Conservation (phyloP, 2,888 invertebrate genomes). For the Lampropteryx suffumata region DNA sequence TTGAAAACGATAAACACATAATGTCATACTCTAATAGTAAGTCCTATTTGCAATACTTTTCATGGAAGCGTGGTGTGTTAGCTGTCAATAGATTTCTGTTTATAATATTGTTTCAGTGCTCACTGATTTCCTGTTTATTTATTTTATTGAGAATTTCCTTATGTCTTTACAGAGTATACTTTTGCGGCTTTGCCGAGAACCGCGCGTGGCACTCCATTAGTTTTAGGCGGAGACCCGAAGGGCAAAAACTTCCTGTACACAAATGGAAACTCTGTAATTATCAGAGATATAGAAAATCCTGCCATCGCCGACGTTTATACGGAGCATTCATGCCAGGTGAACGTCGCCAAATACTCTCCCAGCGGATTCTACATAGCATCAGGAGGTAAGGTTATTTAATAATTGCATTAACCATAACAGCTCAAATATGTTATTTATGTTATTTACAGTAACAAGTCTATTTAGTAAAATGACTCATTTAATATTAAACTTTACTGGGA, state of each 20-base stretch:
- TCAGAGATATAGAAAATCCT: constrained; percentile 98
- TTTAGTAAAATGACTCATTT: too few relatives aligned
- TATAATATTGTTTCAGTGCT: constrained; percentile 36
- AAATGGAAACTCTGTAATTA: constrained; percentile 98
- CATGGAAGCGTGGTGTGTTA: constrained; percentile 46
- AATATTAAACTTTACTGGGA: too few relatives aligned
- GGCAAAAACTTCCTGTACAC: constrained; percentile 98
- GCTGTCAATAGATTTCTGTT: constrained; percentile 35
- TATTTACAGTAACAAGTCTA: too few relatives aligned
- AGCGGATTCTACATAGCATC: constrained; percentile 99
- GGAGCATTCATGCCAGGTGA: constrained; percentile 97
- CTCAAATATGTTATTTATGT: constrained; percentile 7
- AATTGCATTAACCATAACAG: constrained; percentile 17
- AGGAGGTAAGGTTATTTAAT: constrained; percentile 87
- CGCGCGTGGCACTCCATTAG: constrained; percentile 96
- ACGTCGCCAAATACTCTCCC: constrained; percentile 98
- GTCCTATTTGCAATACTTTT: constrained; percentile 46
- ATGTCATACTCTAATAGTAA: constrained; percentile 80
- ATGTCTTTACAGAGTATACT: constrained; percentile 87
- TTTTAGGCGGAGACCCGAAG: constrained; percentile 97
- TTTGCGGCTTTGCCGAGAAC: constrained; percentile 98
- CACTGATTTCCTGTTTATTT: constrained; percentile 13
- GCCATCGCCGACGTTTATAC: constrained; percentile 97
- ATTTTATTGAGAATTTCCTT: constrained; percentile 37
- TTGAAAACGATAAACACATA: constrained; percentile 55